Evolutionary conservation across 2,888 invertebrate genomes (phyloP).

Genomic region (Brachynemurus nebulosus): DNA sequence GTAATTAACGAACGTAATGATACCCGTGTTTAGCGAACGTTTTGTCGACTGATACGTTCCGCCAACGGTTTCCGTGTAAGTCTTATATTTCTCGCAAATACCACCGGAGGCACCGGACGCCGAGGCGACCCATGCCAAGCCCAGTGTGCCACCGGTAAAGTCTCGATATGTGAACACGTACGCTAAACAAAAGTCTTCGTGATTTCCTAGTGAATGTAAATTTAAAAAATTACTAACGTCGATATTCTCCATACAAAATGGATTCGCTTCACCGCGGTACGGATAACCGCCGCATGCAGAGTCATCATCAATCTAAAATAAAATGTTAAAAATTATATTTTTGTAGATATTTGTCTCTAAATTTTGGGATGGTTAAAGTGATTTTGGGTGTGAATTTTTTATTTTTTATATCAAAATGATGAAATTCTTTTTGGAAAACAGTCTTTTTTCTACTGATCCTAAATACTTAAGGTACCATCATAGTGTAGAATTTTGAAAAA

Average conservation of each 20-base stretch:
- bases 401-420: too few relatives aligned
- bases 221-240: slow-evolving; percentile 99
- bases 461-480: too few relatives aligned
- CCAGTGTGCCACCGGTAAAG: slow-evolving; percentile 95
- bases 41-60: slow-evolving; percentile 90
- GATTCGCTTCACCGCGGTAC: slow-evolving; percentile 58
- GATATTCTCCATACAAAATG: slow-evolving; percentile 91
- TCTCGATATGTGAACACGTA: slow-evolving; percentile 98
- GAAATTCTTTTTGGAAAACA: too few relatives aligned
- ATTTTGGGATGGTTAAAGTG: not conserved
- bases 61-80: slow-evolving; percentile 89
- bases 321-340: slow-evolving; percentile 11
- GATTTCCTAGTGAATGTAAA: slow-evolving; percentile 91
- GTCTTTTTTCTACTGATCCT: not conserved
- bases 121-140: slow-evolving; percentile 98
- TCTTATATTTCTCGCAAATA: slow-evolving; percentile 95
- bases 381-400: not conserved
- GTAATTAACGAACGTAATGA: slow-evolving; percentile 98
- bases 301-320: slow-evolving; percentile 67
- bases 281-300: slow-evolving; percentile 49
- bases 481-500: too few relatives aligned
- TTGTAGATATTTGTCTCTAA: not conserved
- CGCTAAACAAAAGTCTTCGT: slow-evolving; percentile 97
- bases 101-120: slow-evolving; percentile 96
- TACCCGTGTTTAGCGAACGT: slow-evolving; percentile 92